phyloP scores from a whole-genome alignment of 2,797 vertebrate genomes.

The Picus viridis region DNA sequence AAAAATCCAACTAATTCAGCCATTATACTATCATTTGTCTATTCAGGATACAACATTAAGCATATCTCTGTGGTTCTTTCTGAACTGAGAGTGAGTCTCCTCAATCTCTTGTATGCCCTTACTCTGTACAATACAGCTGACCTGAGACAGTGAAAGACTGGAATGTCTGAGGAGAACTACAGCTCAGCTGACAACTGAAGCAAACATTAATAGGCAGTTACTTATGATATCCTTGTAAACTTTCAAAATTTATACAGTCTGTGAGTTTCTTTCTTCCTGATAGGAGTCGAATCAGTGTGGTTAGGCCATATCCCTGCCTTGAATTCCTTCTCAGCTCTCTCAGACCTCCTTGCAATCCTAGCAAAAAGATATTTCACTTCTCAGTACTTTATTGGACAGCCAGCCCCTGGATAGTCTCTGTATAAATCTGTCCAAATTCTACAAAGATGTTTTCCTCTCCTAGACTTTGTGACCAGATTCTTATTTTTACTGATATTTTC shows the following conservation, averaged over 20 bases:
- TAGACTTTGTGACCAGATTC: neutral
- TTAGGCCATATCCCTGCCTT: neutral
- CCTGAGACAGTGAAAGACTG: neutral
- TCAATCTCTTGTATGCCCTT: neutral
- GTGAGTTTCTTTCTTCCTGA: no score
- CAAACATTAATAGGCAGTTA: neutral
- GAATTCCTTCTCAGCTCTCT: neutral
- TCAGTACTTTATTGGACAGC: neutral
- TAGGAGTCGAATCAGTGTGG: neutral
- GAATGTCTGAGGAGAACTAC: neutral
- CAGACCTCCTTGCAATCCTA: neutral
- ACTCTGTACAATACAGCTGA: neutral
- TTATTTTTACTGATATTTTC: constrained; percentile 20
- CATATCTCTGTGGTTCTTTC: neutral
- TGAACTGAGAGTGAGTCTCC: neutral
- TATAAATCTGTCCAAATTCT: neutral
- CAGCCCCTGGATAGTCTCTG: neutral
- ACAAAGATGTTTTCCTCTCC: neutral
- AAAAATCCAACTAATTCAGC: neutral
- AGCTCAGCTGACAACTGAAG: neutral
- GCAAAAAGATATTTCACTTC: neutral
- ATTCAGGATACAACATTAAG: neutral
- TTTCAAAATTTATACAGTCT: neutral
- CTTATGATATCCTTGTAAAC: neutral
- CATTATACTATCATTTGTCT: neutral